Conservation (phyloP, 2,113 vertebrate genomes). For the Phrynocephalus versicolor region DNA sequence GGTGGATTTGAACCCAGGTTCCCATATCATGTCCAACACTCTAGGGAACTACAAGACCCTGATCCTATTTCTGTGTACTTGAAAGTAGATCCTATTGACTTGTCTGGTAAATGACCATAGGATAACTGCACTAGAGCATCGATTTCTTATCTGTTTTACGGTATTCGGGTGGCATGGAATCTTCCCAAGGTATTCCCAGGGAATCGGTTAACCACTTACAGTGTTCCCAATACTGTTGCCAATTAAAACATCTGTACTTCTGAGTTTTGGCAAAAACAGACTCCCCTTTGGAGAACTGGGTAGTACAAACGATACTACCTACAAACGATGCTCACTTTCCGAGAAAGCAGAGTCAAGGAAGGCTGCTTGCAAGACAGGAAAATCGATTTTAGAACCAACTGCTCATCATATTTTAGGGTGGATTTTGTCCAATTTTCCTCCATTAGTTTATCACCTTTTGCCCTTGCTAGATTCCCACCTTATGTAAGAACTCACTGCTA, state of each 20-base stretch:
- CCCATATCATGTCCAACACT: too few species aligned
- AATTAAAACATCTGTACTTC: not conserved
- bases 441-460: not conserved
- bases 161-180: not conserved
- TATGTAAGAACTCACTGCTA: not conserved
- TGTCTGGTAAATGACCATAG: not conserved
- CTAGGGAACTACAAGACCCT: too few species aligned
- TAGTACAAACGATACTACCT: not conserved
- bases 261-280: not conserved
- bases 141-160: rapidly evolving
- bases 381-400: not conserved
- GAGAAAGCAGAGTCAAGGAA: not conserved
- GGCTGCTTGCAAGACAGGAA: not conserved
- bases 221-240: not conserved
- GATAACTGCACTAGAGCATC: not conserved
- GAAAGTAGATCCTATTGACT: not conserved
- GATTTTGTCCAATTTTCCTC: not conserved
- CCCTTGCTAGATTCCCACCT: not conserved
- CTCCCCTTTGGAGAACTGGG: not conserved
- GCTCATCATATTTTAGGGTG: rapidly evolving
- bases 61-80: not conserved
- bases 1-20: too few species aligned
- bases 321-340: not conserved
- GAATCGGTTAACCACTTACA: not conserved
- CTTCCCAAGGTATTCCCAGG: not conserved